These are phyloP conservation scores for Imbricaverruca yamaguchii DNA, from an alignment of 2,888 invertebrate genomes.

Conservation along the genomic window DNA sequence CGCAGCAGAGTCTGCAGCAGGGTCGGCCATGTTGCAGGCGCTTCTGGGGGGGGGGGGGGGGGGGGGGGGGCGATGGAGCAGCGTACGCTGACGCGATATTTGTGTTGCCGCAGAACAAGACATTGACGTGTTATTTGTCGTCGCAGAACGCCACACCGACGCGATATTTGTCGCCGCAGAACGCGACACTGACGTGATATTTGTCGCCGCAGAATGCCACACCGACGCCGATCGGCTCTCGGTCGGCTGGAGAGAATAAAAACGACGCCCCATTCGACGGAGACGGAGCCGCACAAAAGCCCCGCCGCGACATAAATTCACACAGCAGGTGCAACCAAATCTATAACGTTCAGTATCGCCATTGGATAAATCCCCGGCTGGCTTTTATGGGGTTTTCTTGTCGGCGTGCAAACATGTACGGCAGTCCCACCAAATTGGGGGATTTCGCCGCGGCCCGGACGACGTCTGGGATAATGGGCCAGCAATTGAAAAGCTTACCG, in stretches of 20 bases:
- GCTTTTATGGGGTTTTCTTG: conserved; percentile 21
- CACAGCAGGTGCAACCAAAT: conserved; percentile 11
- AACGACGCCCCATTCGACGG: background rate
- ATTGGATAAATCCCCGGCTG: conserved; percentile 1
- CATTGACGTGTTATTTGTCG: too few relatives aligned
- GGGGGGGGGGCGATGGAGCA: too few relatives aligned
- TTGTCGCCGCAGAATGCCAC: too few relatives aligned
- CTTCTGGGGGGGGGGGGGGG: too few relatives aligned
- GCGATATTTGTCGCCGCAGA: background rate
- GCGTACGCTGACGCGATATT: too few relatives aligned
- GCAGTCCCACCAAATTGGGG: conserved; percentile 12
- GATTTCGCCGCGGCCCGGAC: background rate
- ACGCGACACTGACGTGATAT: background rate
- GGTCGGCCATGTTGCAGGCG: too few relatives aligned
- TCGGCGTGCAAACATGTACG: background rate
- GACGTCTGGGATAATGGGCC: background rate
- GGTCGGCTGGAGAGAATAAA: background rate
- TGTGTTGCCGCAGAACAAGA: too few relatives aligned
- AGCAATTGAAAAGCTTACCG: conserved; percentile 16
- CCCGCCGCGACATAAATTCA: background rate
- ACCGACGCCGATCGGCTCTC: too few relatives aligned
- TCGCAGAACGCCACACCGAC: background rate
- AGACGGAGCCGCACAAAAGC: background rate
- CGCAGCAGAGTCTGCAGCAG: too few relatives aligned
- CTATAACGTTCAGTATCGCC: conserved; percentile 10